Percentiles rank a stretch among this genome's conserved stretches.
Conservation (phyloP, 1,140 invertebrate species). For the Drosophila setifemur region DNA sequence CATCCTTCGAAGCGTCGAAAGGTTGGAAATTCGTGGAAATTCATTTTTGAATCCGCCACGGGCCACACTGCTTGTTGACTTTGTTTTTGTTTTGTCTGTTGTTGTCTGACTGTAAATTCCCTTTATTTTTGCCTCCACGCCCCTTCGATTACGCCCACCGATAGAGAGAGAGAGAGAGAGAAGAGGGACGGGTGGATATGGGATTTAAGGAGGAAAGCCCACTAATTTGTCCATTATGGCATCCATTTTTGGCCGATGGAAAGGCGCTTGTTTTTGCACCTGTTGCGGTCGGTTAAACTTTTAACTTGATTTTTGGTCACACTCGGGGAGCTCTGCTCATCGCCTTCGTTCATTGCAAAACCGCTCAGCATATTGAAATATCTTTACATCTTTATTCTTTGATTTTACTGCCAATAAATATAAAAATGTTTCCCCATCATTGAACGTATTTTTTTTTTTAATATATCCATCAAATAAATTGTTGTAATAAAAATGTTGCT, state of each 20-base stretch:
- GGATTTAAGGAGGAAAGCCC: slow-evolving; percentile 16
- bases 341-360: too few species aligned
- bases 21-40: slow-evolving; percentile 38
- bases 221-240: slow-evolving; percentile 69
- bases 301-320: slow-evolving; percentile 47
- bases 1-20: slow-evolving; percentile 11
- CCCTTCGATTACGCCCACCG: slow-evolving; percentile 10
- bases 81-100: slow-evolving; percentile 20
- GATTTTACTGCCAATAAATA: not conserved
- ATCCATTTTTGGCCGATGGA: slow-evolving; percentile 14
- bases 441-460: too few species aligned
- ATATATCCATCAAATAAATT: too few species aligned
- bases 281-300: slow-evolving; percentile 70
- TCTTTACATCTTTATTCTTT: not conserved
- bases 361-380: too few species aligned
- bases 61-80: slow-evolving; percentile 17
- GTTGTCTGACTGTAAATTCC: slow-evolving; percentile 1
- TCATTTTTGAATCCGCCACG: slow-evolving; percentile 27
- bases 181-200: not conserved
- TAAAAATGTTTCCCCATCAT: too few species aligned
- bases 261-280: slow-evolving; percentile 27
- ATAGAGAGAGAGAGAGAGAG: not conserved
- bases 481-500: too few species aligned
- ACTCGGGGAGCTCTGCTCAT: too few species aligned
- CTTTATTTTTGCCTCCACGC: slow-evolving; percentile 1